Evolutionary conservation across 2,797 vertebrate species (phyloP), one percentile per base, ranked within the genome.

Genomic region (Lophius americanus): DNA sequence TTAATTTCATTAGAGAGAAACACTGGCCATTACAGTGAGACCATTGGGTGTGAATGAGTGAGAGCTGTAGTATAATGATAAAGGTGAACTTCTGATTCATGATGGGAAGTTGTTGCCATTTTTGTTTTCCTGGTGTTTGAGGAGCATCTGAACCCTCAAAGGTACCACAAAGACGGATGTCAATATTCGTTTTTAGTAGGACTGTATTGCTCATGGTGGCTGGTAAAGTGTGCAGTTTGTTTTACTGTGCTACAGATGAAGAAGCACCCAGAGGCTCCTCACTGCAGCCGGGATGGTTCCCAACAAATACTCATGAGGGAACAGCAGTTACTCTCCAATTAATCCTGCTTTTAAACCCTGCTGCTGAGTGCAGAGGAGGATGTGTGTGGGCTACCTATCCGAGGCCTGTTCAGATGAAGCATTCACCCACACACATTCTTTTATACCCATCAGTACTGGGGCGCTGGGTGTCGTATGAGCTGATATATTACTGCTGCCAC

Each of bases 231-330:
- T 51, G 48, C 39, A 14, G 71, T 60, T 69, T 46, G 76, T 85
- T 81, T 76, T 52, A 39, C 53, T 59, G 63, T 48, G 80, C 69
- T 87, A 53, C 68, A 77, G 81, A 84, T 86, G 76, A 78, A 84
- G 70, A 68, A 72, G 76, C 75, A 82, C 82, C 83, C 78, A 69
- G 79, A 84, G 89, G 85, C 86, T 85, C 85, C 81, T 85, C 80
- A 88, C 88, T 84, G 63, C 81, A 84, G 82, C 79, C 76, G 83
- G 82, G 86, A 86, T 61, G 68, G 64, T 68, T 90, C 86, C 84
- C 81, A 85, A 79, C 84, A 82, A 86, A 86, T 77, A 83, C 87
- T 89, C 81, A 84, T 73, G 76, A 88, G 88, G 87, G 84, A 90
- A 76, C 79, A 73, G 50, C 79, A 81, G 75, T 83, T 84, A 83